Conservation (phyloP, 2,113 vertebrate species). For the Mesembrinibis cayennensis region DNA sequence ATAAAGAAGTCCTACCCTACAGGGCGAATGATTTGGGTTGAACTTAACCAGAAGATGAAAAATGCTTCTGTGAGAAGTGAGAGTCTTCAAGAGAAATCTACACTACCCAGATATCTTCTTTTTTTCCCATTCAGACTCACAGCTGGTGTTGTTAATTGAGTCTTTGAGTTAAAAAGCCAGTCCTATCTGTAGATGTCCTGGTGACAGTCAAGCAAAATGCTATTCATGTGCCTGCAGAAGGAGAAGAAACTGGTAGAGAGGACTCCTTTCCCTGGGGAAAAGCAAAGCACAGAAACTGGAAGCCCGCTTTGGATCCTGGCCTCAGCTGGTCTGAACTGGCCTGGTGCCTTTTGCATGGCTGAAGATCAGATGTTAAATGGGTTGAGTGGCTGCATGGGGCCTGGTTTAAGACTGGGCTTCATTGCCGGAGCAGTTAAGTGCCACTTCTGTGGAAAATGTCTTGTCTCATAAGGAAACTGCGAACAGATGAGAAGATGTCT, state of each 20-base stretch:
- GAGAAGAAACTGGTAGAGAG: not conserved
- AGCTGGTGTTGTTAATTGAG: not conserved
- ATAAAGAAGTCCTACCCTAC: not conserved
- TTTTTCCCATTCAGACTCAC: not conserved
- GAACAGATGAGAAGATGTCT: constrained; percentile 26
- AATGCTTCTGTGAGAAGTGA: not conserved
- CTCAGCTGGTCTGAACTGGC: not conserved
- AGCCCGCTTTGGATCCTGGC: not conserved
- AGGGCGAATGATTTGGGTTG: not conserved
- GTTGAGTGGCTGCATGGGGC: not conserved
- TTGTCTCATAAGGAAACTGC: not conserved
- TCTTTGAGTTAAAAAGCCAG: not conserved
- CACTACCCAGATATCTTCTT: not conserved
- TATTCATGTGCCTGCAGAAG: not conserved
- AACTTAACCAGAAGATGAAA: not conserved
- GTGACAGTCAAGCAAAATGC: not conserved
- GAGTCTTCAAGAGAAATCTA: not conserved
- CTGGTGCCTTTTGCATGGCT: not conserved
- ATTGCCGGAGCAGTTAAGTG: not conserved
- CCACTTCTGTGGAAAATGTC: not conserved
- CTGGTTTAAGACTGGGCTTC: not conserved
- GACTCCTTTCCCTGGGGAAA: not conserved
- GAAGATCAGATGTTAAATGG: not conserved
- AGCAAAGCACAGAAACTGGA: not conserved
- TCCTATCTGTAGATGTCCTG: not conserved